These are phyloP conservation scores for Heteropelma amictum DNA, from an alignment of 2,888 invertebrate genomes.

Conservation along the genomic window DNA sequence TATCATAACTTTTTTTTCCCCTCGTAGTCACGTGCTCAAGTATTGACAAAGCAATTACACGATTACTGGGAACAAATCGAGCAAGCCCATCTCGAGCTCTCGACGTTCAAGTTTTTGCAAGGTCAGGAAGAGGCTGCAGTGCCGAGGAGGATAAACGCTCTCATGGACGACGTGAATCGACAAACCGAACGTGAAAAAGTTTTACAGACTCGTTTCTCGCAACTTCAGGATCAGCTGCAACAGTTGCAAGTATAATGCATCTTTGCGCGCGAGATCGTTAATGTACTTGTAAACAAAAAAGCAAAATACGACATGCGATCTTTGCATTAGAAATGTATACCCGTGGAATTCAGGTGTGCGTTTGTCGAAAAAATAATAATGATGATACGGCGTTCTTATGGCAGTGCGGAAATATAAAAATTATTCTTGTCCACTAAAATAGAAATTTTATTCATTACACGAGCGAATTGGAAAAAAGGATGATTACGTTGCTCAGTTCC, in stretches of 20 bases:
- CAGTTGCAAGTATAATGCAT: conserved; percentile 68
- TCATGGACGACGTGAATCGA: conserved; percentile 94
- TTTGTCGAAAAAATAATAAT: too few relatives aligned
- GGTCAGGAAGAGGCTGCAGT: conserved; percentile 94
- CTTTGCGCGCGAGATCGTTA: not conserved
- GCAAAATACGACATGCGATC: not conserved
- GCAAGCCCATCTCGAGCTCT: conserved; percentile 91
- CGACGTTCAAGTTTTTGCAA: conserved; percentile 93
- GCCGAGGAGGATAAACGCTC: conserved; percentile 91
- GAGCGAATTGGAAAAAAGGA: not conserved
- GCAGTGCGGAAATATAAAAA: not conserved
- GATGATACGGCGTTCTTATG: conserved; percentile 8
- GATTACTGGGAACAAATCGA: conserved; percentile 94
- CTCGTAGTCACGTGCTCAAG: conserved; percentile 85
- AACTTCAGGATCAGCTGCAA: conserved; percentile 83
- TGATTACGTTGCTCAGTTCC: not conserved
- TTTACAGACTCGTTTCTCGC: conserved; percentile 90
- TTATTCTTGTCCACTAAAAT: not conserved
- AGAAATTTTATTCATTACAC: conserved; percentile 19
- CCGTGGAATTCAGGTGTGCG: not conserved
- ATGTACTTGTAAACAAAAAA: conserved; percentile 1
- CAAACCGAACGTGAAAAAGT: conserved; percentile 95
- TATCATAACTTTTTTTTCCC: conserved; percentile 44
- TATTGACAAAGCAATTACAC: conserved; percentile 91
- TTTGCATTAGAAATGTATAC: conserved; percentile 4